These are phyloP conservation scores for Pterobdella sp. DNA, from an alignment of 2,888 invertebrate genomes.

Conservation along the genomic window DNA sequence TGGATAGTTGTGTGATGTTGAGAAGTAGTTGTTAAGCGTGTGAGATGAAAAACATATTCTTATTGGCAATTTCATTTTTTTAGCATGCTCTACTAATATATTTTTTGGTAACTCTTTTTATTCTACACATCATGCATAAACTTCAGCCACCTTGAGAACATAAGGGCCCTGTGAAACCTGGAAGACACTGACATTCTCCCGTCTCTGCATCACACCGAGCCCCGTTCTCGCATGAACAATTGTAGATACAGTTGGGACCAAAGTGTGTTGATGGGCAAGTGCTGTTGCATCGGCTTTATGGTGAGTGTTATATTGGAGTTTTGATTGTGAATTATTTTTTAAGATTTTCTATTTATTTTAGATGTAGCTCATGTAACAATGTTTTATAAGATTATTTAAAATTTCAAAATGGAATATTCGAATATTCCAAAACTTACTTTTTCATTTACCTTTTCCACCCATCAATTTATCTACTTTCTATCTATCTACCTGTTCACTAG, in stretches of 20 bases:
- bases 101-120: not conserved
- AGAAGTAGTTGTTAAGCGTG: not conserved
- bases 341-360: no score
- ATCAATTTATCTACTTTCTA: no score
- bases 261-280: conserved; percentile 50
- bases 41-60: not conserved
- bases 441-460: no score
- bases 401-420: no score
- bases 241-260: conserved; percentile 47
- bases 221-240: conserved; percentile 45
- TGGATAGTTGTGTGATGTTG: no score
- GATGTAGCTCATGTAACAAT: no score
- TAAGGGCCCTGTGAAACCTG: conserved; percentile 52
- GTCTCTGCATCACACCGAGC: conserved; percentile 54
- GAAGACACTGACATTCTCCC: conserved; percentile 64
- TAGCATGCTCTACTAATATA: not conserved
- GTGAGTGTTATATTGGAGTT: not conserved
- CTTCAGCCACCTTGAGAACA: conserved; percentile 63
- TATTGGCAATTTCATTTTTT: not conserved
- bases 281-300: conserved; percentile 29
- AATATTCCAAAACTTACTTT: no score
- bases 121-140: not conserved
- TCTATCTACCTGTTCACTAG: no score
- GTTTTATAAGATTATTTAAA: no score
- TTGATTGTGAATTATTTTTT: not conserved